Conservation (phyloP, 2,113 vertebrate species). For the Ursus arctos region DNA sequence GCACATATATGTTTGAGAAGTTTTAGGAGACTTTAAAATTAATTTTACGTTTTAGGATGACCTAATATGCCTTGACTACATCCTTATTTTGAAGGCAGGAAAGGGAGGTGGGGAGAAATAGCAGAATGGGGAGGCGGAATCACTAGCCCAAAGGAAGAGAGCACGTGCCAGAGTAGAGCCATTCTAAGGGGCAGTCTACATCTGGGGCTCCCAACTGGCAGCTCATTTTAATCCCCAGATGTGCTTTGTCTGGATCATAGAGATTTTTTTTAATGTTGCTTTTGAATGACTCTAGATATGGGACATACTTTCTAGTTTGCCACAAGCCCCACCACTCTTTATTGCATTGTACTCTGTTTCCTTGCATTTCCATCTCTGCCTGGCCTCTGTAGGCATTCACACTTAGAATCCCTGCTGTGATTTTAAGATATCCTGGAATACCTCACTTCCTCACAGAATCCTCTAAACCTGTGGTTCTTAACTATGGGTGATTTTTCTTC, state of each 20-base stretch:
- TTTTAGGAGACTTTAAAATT: neutral
- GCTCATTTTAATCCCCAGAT: neutral
- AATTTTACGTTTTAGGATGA: neutral
- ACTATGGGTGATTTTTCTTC: neutral
- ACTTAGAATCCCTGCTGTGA: neutral
- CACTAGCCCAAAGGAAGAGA: neutral
- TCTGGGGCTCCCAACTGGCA: neutral
- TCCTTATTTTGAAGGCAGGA: conserved; percentile 25
- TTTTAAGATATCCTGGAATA: neutral
- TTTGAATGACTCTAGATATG: neutral
- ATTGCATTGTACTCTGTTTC: neutral
- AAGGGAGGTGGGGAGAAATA: neutral
- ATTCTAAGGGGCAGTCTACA: neutral
- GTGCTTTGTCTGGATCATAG: neutral
- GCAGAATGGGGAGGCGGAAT: neutral
- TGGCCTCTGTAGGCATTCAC: neutral
- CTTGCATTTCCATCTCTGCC: neutral
- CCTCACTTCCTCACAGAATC: neutral
- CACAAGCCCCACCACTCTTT: neutral
- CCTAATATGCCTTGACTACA: neutral
- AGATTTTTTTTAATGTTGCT: neutral
- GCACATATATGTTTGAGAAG: neutral
- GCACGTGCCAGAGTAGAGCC: neutral
- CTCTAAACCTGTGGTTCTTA: neutral
- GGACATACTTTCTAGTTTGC: neutral